Base-by-base conservation (phyloP, 2,888 invertebrate species). In the Trissoscelio sp. region DNA sequence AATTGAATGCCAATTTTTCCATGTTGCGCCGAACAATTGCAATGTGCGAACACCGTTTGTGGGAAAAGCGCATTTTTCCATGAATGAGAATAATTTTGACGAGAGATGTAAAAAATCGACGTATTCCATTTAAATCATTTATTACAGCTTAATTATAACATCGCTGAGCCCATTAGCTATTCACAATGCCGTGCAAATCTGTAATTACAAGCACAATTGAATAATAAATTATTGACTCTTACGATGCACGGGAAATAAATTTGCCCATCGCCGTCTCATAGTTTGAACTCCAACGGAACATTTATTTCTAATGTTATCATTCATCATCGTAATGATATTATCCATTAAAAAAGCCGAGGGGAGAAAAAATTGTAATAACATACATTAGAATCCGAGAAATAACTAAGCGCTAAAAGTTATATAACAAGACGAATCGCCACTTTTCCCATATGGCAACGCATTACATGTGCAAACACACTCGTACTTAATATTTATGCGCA, bases 381-480 rank as follows among this genome's bases (percentile, higher is more conserved):
- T 42, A 55, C 78, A 42, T 53, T 58, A 20, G 64, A 78, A 66
- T 64, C 39, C 48, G 20, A 64, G 64, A 57, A 78, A 64, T 44
- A 57, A 48, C 78, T 46, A 34, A 28, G 39, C 37, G n/a, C n/a
- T n/a, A n/a, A n/a, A 34, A 7, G 53, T 79, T 79, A 66, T 72
- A 72, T 66, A 79, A 79, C 7, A 70, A 72, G 72, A 72, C 72
- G 34, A 70, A 66, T 79, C 51, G 66, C 18, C 53, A 58, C 58
- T 72, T 66, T 70, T 72, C 58, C 34, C 58, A 58, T 48, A 72
- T 20, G 62, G 51, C 58, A 39, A 57, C 42, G 62, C 57, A 64
- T 70, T 64, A 42, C 44, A 34, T 46, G 24, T 18, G 46, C 64
- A 39, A n/a, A 60, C 16, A 72, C 16, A 39, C 44, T 24, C 37